Evolutionary conservation across 2,113 vertebrate species (phyloP).

Genomic region (Xenus cinereus): DNA sequence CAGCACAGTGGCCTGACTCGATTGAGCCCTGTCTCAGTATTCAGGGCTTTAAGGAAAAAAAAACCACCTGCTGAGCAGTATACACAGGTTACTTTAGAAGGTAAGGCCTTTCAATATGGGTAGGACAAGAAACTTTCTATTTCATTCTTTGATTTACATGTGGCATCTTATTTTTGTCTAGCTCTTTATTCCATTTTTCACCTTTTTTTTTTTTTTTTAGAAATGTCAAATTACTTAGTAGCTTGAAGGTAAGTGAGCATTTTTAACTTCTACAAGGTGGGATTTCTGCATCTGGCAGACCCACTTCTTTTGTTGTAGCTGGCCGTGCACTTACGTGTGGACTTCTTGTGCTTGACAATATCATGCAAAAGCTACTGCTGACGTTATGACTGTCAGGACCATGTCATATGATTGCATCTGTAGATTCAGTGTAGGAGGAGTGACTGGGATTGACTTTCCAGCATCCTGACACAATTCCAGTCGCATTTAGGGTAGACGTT

Average conservation of each 20-base stretch:
- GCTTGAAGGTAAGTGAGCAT: background rate
- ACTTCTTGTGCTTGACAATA: background rate
- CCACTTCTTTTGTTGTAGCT: background rate
- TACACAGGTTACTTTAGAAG: background rate
- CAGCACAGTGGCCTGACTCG: slow-evolving; percentile 73
- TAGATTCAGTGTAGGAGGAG: background rate
- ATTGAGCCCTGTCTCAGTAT: slow-evolving; percentile 66
- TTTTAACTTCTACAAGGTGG: background rate
- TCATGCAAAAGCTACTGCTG: background rate
- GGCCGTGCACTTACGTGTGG: rapidly evolving
- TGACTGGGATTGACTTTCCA: background rate
- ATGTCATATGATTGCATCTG: background rate
- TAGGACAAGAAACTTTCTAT: background rate
- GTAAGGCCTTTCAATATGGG: background rate
- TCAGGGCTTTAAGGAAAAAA: slow-evolving; percentile 53
- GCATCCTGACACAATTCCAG: background rate
- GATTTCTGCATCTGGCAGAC: background rate
- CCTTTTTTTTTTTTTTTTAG: background rate
- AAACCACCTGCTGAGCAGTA: background rate
- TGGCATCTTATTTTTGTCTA: background rate
- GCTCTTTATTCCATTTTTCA: background rate
- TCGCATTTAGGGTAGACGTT: background rate
- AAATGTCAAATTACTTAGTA: background rate
- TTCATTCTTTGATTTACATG: background rate
- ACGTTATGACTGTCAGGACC: background rate